Conservation (phyloP, 2,113 vertebrate species). For the Tupaia tana region DNA sequence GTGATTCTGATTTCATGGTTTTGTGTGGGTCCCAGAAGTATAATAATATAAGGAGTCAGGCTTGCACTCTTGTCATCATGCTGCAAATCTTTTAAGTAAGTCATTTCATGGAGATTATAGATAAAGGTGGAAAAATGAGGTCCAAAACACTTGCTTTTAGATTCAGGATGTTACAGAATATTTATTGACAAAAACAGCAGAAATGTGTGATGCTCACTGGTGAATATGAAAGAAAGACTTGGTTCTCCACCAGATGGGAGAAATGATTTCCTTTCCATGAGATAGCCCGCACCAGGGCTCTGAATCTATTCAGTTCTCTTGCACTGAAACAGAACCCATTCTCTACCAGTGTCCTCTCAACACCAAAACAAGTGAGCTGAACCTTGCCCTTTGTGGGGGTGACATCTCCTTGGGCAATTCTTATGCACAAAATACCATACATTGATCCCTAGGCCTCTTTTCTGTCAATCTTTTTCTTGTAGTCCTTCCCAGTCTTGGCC, state of each 20-base stretch:
- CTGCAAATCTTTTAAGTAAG: not conserved
- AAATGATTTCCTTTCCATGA: not conserved
- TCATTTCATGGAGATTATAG: not conserved
- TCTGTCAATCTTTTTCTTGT: not conserved
- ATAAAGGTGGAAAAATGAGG: not conserved
- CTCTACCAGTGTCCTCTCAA: not conserved
- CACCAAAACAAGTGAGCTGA: not conserved
- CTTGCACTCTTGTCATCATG: not conserved
- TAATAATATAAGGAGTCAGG: too few species aligned
- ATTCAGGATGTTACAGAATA: not conserved
- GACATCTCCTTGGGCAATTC: not conserved
- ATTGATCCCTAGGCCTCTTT: not conserved
- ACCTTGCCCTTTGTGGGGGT: not conserved
- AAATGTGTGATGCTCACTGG: not conserved
- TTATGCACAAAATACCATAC: too few species aligned
- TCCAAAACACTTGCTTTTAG: not conserved
- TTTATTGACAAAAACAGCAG: not conserved
- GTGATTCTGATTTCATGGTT: not conserved
- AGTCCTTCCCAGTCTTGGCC: not conserved
- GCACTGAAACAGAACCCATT: not conserved
- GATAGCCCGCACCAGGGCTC: rapidly evolving
- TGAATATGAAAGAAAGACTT: not conserved
- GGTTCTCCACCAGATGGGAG: not conserved
- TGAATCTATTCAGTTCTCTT: not conserved
- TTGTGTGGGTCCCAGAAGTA: not conserved